phyloP scores from a whole-genome alignment of 2,888 invertebrate species.

The Cacoxenus indagator region DNA sequence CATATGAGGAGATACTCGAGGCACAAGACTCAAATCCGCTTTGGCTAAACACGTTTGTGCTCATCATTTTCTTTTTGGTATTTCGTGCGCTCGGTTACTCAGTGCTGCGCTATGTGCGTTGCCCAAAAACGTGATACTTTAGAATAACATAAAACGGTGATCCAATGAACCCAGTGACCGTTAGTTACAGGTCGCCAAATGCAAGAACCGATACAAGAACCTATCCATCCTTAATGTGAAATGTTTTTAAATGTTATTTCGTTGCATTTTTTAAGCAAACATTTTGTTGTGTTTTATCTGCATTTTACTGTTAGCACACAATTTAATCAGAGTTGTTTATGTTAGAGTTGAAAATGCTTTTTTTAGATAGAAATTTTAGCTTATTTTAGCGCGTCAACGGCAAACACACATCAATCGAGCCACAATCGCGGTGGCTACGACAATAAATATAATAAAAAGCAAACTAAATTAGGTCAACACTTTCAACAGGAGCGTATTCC shows the following conservation, averaged over 20 bases:
- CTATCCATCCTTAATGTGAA: not conserved
- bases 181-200: not conserved
- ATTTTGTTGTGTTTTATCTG: conserved; percentile 57
- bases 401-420: no score
- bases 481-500: no score
- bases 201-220: not conserved
- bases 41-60: conserved; percentile 81
- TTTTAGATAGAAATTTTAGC: conserved; percentile 53
- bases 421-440: no score
- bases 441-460: no score
- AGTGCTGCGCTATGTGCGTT: conserved; percentile 79
- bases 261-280: conserved; percentile 46
- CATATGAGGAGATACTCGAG: conserved; percentile 77
- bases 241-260: conserved; percentile 25
- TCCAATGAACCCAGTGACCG: not conserved
- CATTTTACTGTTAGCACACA: conserved; percentile 58
- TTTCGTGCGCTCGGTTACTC: conserved; percentile 81
- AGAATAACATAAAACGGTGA: conserved; percentile 10
- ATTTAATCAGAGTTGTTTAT: conserved; percentile 38
- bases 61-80: conserved; percentile 79
- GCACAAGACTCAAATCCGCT: conserved; percentile 78
- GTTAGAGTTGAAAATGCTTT: not conserved
- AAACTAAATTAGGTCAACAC: no score
- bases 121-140: conserved; percentile 73
- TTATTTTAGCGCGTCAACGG: conserved; percentile 26